Base-by-base conservation (phyloP, 30 jellyfish, hydroid and myxozoan species). In the Cassiopea xamachana region DNA sequence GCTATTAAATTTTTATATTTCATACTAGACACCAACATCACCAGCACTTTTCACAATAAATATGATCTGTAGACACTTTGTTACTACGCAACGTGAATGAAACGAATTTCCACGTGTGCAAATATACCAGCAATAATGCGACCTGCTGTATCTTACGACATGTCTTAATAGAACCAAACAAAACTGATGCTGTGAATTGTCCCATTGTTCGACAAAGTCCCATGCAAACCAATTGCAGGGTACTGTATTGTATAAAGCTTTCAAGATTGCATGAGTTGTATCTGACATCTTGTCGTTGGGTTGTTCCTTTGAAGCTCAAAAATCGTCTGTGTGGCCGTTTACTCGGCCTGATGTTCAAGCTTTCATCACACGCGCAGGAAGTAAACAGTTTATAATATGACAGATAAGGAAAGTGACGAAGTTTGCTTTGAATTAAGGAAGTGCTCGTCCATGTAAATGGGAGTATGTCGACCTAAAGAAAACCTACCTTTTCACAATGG, bases 191-290 rank as follows among this genome's bases (percentile, higher is more conserved):
- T 16, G 8, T 27, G 39, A 16, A 9, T 64, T 64, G 74, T 71
- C 55, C 16, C 18, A 43, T 78, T 78, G 75, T 70, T 43, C 50
- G 55, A 49, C 74, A 78, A 78, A 48, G 51, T n/a, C 51, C 17
- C 43, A 4, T 9, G 75, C 87, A 78, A 50, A 78, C 87, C 87
- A 78, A 78, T 78, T 75, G 55, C 75, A 78, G 5, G 87, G 75
- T 78, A 70, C 51, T 55, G 19, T 78, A 78, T 78, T 78, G 87
- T 78, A 48, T 55, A 9, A 3, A 55, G 64, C 64, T 55, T 55
- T 55, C 12, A 27, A 27, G 39, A 27, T 55, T 55, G 12, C 64
- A 27, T 27, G 39, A 10, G 64, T 10, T 10, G 64, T 55, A 55
- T 70, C 60, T 49, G 75, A 48, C 87, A 78, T 48, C 87, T 75